Percentiles rank a stretch among this genome's conserved stretches.
phyloP scores from a whole-genome alignment of 2,797 vertebrate species.

The Syngnathus acus region DNA sequence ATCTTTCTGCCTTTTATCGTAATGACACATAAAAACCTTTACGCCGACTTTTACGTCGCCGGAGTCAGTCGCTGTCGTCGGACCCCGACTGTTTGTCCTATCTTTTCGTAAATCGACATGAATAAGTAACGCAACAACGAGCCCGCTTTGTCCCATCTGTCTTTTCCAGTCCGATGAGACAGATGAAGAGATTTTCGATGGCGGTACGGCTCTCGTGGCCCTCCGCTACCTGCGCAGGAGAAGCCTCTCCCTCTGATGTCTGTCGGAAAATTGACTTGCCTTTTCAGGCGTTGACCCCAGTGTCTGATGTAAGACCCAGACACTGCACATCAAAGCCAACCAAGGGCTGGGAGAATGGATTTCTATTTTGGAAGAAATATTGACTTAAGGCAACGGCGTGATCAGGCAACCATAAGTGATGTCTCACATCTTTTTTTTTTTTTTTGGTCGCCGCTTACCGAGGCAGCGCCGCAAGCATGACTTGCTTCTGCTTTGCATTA shows the following conservation, averaged over 20 bases:
- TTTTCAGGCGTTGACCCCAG: conserved; percentile 74
- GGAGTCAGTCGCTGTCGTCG: conserved; percentile 19
- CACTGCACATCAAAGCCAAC: conserved; percentile 73
- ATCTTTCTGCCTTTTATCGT: conserved; percentile 75
- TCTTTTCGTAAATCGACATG: conserved; percentile 48
- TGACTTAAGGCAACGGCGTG: conserved; percentile 67
- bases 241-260: conserved; percentile 63
- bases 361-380: conserved; percentile 73
- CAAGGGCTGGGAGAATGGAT: conserved; percentile 58
- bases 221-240: conserved; percentile 55
- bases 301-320: conserved; percentile 78
- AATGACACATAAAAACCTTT: conserved; percentile 72
- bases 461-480: conserved; percentile 6
- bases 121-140: conserved; percentile 47
- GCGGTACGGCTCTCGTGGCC: conserved; percentile 31
- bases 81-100: conserved; percentile 45
- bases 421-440: conserved; percentile 13
- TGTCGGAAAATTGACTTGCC: conserved; percentile 72
- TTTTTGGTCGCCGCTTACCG: conserved; percentile 27
- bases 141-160: conserved; percentile 48
- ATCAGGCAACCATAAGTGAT: conserved; percentile 51
- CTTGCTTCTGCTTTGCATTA: conserved; percentile 21
- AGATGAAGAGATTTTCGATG: conserved; percentile 45
- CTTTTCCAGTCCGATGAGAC: conserved; percentile 59
- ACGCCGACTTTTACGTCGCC: conserved; percentile 58